Conservation (phyloP, 1,140 invertebrate genomes). For the Drosophila ambigua region DNA sequence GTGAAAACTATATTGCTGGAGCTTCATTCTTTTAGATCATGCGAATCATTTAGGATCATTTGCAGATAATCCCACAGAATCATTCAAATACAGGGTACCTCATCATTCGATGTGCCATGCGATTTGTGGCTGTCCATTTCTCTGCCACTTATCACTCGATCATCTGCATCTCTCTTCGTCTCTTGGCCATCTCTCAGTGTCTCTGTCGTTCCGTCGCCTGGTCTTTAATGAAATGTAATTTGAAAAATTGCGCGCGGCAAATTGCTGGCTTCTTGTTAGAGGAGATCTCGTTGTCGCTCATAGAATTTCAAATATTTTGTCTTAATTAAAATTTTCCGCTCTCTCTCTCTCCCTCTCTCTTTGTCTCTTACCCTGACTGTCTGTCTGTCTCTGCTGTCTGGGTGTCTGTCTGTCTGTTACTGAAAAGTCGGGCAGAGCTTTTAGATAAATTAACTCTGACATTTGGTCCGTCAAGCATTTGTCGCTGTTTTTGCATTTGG, state of each 20-base stretch:
- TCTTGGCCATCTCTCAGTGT: slow-evolving; percentile 10
- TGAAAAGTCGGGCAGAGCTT: slow-evolving; percentile 71
- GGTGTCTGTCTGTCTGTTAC: background rate
- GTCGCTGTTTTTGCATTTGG: slow-evolving; percentile 72
- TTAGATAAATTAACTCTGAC: slow-evolving; percentile 77
- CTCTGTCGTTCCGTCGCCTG: slow-evolving; percentile 9
- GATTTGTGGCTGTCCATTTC: slow-evolving; percentile 17
- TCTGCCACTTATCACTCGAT: slow-evolving; percentile 51
- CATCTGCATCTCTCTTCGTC: slow-evolving; percentile 14
- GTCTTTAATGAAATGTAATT: slow-evolving; percentile 75
- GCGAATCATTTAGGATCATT: no score
- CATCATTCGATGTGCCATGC: no score
- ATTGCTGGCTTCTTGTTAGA: slow-evolving; percentile 67
- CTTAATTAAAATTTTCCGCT: slow-evolving; percentile 69
- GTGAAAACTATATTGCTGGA: no score
- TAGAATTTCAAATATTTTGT: slow-evolving; percentile 77
- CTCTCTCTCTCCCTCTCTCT: slow-evolving; percentile 9
- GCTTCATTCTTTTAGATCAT: no score
- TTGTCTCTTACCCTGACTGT: slow-evolving; percentile 1
- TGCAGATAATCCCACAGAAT: no score
- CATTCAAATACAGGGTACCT: no score
- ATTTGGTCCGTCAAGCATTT: slow-evolving; percentile 71
- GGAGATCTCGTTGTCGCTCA: slow-evolving; percentile 43
- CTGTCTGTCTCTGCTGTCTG: background rate
- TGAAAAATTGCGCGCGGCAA: slow-evolving; percentile 75